Evolutionary conservation across 1,140 invertebrate genomes (phyloP).

Genomic region (Saccostrea echinata): DNA sequence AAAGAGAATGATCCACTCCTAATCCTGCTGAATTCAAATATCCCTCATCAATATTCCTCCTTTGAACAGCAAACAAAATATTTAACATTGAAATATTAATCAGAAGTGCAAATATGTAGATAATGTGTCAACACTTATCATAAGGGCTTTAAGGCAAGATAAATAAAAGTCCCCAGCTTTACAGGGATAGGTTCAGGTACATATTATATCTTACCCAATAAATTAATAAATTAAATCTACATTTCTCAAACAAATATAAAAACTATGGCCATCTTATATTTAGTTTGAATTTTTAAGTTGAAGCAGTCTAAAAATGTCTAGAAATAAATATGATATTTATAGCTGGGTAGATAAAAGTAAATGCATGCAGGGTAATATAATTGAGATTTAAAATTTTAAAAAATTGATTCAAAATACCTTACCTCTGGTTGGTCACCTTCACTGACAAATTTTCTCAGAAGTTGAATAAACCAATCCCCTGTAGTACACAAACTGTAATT

Average conservation of each 20-base stretch:
- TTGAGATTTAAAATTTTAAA: no score
- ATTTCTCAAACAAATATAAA: conserved; percentile 25
- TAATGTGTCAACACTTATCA: conserved; percentile 26
- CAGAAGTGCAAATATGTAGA: conserved; percentile 13
- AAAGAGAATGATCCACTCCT: not conserved
- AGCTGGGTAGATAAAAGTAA: not conserved
- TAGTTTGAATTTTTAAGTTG: not conserved
- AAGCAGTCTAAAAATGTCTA: not conserved
- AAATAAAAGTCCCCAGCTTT: not conserved
- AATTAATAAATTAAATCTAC: not conserved
- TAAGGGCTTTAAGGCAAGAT: not conserved
- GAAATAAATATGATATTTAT: not conserved
- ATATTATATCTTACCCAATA: not conserved
- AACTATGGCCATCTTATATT: not conserved
- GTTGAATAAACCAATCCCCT: conserved; percentile 70
- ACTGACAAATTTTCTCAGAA: conserved; percentile 65
- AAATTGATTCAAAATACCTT: not conserved
- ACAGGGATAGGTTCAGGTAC: conserved; percentile 17
- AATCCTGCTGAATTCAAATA: conserved; percentile 28
- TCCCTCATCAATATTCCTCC: not conserved
- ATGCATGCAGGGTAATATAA: no score
- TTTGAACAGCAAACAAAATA: conserved; percentile 30
- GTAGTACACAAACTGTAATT: conserved; percentile 69
- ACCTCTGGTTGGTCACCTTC: not conserved
- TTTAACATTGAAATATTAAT: conserved; percentile 32